Conservation (phyloP, 1,140 invertebrate genomes). For the Lineus longissimus region DNA sequence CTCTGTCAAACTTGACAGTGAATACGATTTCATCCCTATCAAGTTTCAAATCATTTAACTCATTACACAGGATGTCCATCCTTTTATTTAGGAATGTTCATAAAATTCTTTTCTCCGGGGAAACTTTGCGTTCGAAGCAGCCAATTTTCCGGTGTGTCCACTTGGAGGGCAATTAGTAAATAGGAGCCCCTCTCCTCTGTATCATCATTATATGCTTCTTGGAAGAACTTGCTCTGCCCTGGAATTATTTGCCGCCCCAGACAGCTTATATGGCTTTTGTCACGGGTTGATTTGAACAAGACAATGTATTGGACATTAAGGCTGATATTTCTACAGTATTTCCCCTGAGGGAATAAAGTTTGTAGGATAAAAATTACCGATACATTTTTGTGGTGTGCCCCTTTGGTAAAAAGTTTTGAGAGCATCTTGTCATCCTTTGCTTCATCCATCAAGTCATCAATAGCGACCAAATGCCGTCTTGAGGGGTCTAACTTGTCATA, state of each 20-base stretch:
- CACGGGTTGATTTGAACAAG: not conserved
- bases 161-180: not conserved
- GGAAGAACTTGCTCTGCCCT: not conserved
- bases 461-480: not conserved
- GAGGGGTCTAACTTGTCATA: not conserved
- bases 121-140: not conserved
- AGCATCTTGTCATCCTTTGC: not conserved
- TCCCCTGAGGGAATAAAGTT: slow-evolving; percentile 1
- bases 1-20: not conserved
- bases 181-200: not conserved
- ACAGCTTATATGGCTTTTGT: not conserved
- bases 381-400: not conserved
- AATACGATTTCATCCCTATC: not conserved
- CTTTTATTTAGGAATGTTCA: no score
- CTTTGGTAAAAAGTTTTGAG: not conserved
- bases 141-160: not conserved
- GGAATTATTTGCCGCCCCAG: not conserved
- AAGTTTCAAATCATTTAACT: not conserved
- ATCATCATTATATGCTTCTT: not conserved
- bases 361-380: not conserved
- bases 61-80: not conserved
- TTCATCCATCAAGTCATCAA: slow-evolving; percentile 3
- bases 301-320: not conserved
- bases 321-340: not conserved
- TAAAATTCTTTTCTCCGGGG: not conserved